Percentiles rank a stretch among this genome's conserved stretches.
These are phyloP conservation scores for Mesitornis unicolor DNA, from an alignment of 2,113 vertebrate species.

Conservation along the genomic window DNA sequence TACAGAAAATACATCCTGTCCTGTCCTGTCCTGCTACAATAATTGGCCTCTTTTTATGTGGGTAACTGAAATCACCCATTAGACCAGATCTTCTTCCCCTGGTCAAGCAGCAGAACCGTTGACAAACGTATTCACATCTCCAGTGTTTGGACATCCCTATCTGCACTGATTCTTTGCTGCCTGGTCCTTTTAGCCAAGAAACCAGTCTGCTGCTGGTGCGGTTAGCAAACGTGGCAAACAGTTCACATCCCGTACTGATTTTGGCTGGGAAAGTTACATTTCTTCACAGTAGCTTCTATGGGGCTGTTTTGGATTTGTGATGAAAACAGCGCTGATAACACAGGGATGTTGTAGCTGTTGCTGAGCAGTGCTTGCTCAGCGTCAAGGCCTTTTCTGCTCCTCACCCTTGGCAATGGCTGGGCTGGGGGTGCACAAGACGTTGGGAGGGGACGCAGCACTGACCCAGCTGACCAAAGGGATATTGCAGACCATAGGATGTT, in stretches of 20 bases:
- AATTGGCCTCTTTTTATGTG: background rate
- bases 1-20: background rate
- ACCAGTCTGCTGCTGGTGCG: background rate
- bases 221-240: background rate
- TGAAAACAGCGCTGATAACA: no score
- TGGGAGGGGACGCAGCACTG: background rate
- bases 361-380: background rate
- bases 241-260: background rate
- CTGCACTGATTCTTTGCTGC: rapidly evolving
- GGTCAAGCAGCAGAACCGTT: background rate
- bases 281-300: background rate
- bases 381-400: background rate
- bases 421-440: background rate
- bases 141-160: rapidly evolving
- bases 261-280: background rate
- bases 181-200: background rate
- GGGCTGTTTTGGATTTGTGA: no score
- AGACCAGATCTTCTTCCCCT: background rate
- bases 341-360: no score
- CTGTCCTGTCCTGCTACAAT: background rate
- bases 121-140: background rate
- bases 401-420: background rate
- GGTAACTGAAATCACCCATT: background rate
- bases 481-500: background rate
- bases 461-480: background rate